Base-by-base conservation (phyloP, 2,113 vertebrate genomes). In the Tilapia sparmanii region DNA sequence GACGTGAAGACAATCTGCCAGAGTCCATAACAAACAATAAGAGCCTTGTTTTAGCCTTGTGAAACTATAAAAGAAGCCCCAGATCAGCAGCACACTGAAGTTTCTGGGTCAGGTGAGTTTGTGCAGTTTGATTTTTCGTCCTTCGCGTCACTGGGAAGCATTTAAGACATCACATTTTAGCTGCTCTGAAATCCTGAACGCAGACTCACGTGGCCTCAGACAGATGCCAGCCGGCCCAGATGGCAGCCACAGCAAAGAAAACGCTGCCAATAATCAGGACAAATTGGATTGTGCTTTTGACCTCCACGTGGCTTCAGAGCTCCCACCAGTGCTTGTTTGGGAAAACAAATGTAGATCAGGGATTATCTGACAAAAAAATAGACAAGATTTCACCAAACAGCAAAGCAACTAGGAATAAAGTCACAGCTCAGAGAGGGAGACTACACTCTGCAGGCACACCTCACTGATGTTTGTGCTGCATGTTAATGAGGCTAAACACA, bases 1-100 rank as follows among this genome's bases (percentile, higher is more conserved):
- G n/a, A 22, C 0, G 10, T 50, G 47, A 19, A 50, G 16, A 5
- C 47, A 50, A 19, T 54, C n/a, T 54, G 0, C 2, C 5, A 63
- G 52, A 53, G n/a, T 11, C 26, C 57, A 29, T 52, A 33, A 24
- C 22, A 45, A 45, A 73, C 8, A 45, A 16, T 26, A 8, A 29
- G 22, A 31, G 1, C 2, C 15, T 7, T 45, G 2, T 7, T 40
- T 45, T 18, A 71, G 68, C 38, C 38, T 47, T 11, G 4, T 31
- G 42, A 78, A 50, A 13, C 16, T 50, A 50, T 29, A 31, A 6
- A 78, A 31, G 0, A 42, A 71, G 38, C 5, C 8, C 40, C 38
- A 45, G 71, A 31, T 31, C 7, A 50, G 26, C 6, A 50, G 24
- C 16, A 50, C 24, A 31, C 24, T 73, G 15, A 0, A 18, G 29